These are phyloP conservation scores for Camponotus pennsylvanicus DNA, from an alignment of 1,140 invertebrate species.

Conservation along the genomic window DNA sequence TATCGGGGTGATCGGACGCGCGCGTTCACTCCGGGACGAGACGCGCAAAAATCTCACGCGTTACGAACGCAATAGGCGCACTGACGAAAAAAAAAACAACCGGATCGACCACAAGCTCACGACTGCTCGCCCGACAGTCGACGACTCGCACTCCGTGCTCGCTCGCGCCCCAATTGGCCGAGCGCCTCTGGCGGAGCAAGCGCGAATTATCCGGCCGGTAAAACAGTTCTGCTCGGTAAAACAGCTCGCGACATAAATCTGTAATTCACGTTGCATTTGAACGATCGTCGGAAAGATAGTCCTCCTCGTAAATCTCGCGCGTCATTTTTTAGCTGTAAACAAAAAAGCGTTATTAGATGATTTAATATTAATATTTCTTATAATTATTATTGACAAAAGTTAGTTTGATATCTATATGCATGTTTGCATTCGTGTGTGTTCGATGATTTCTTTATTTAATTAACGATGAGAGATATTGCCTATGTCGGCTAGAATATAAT, in stretches of 20 bases:
- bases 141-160: not conserved
- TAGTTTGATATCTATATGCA: not conserved
- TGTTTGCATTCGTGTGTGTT: not conserved
- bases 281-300: not conserved
- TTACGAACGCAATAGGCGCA: not conserved
- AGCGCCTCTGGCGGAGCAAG: not conserved
- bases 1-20: not conserved
- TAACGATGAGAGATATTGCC: not conserved
- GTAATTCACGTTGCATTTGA: not conserved
- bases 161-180: conserved; percentile 25
- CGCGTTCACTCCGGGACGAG: not conserved
- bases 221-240: not conserved
- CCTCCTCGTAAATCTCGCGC: not conserved
- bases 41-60: conserved; percentile 2
- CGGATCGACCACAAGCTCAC: not conserved
- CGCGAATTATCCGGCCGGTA: not conserved
- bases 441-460: not conserved
- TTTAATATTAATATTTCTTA: not conserved
- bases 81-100: not conserved
- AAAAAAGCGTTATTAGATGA: not conserved
- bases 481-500: no score
- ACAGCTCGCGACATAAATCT: not conserved
- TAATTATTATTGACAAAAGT: not conserved
- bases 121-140: conserved; percentile 14
- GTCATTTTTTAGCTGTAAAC: not conserved